Conservation (phyloP, 2,113 vertebrate genomes). For the Anolis carolinensis region DNA sequence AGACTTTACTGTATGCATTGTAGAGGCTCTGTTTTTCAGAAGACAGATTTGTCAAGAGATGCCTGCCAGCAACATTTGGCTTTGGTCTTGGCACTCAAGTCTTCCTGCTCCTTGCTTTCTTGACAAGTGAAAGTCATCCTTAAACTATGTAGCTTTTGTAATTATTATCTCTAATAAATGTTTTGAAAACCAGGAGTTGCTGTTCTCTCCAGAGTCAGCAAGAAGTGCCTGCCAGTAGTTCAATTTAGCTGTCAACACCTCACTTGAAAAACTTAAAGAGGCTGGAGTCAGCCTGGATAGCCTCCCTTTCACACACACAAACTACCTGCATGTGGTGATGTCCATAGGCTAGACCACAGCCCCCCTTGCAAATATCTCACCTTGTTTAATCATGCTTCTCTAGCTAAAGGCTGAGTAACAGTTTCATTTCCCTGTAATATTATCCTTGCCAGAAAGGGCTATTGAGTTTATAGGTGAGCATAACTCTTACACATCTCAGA, state of each 20-base stretch:
- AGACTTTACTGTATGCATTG: too few relatives aligned
- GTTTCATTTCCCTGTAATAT: slow-evolving; percentile 28
- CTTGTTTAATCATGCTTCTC: slow-evolving; percentile 70
- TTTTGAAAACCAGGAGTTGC: slow-evolving; percentile 69
- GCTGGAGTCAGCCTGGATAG: slow-evolving; percentile 62
- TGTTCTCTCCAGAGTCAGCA: slow-evolving; percentile 60
- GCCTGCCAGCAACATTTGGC: slow-evolving; percentile 52
- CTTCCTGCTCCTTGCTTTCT: slow-evolving; percentile 57
- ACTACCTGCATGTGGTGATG: slow-evolving; percentile 63
- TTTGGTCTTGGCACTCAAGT: slow-evolving; percentile 68
- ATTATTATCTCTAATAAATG: slow-evolving; percentile 70
- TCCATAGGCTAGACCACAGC: slow-evolving; percentile 64
- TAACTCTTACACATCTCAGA: neutral
- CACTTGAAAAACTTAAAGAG: slow-evolving; percentile 65
- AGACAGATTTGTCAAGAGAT: slow-evolving; percentile 51
- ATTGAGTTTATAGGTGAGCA: slow-evolving; percentile 19
- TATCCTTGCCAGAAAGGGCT: slow-evolving; percentile 46
- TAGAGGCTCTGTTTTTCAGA: slow-evolving; percentile 29
- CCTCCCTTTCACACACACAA: slow-evolving; percentile 17
- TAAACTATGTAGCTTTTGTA: slow-evolving; percentile 71
- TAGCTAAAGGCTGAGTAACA: slow-evolving; percentile 47
- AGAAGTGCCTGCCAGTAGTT: slow-evolving; percentile 69
- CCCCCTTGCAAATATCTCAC: slow-evolving; percentile 57
- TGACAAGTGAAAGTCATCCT: slow-evolving; percentile 70
- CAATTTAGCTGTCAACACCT: slow-evolving; percentile 78